These are phyloP conservation scores for Mormyrus iriodes DNA, from an alignment of 2,113 vertebrate genomes.

Conservation along the genomic window DNA sequence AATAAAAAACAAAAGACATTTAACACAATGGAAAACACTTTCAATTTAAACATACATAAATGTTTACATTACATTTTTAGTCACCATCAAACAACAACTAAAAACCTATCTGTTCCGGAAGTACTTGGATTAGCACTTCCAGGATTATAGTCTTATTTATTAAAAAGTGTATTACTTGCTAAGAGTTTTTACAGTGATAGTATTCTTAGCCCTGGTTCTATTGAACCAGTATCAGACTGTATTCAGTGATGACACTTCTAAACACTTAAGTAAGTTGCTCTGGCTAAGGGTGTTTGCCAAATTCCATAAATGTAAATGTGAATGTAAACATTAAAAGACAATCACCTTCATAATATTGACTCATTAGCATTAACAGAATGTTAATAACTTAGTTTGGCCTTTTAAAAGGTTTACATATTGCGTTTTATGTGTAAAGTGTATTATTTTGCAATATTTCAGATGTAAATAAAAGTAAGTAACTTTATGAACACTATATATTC, in stretches of 20 bases:
- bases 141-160: no score
- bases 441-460: not conserved
- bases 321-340: not conserved
- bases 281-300: no score
- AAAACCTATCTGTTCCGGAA: no score
- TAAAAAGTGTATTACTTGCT: no score
- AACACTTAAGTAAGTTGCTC: no score
- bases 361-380: not conserved
- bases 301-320: no score
- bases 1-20: not conserved
- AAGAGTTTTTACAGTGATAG: no score
- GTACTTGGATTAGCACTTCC: no score
- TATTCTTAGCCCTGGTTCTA: no score
- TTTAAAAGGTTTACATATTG: not conserved
- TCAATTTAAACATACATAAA: not conserved
- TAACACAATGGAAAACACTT: not conserved
- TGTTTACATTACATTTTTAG: not conserved
- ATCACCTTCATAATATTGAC: not conserved
- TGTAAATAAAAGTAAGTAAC: not conserved
- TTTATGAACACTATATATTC: not conserved
- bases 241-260: no score
- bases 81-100: no score
- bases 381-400: not conserved
- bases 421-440: not conserved
- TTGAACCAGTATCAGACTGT: no score